These are phyloP conservation scores for Tragelaphus eurycerus DNA, from an alignment of 2,797 vertebrate species.

Conservation along the genomic window DNA sequence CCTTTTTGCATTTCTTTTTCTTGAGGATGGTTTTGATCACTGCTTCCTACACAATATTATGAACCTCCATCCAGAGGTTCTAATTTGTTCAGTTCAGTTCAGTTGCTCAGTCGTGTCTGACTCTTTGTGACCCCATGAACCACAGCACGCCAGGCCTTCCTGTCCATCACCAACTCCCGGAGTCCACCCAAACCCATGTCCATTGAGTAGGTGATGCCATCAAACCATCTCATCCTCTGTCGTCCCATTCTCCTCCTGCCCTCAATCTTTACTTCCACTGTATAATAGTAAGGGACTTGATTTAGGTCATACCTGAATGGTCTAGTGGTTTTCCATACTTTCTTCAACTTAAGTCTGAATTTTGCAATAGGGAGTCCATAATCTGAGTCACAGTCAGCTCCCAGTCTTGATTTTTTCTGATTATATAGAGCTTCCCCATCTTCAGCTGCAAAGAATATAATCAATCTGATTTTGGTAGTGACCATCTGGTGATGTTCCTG, in stretches of 20 bases:
- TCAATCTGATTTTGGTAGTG: not conserved
- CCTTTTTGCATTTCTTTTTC: not conserved
- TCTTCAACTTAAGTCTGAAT: not conserved
- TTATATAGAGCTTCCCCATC: not conserved
- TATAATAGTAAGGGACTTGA: not conserved
- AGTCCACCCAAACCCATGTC: too few species aligned
- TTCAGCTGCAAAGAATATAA: not conserved
- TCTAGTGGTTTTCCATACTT: not conserved
- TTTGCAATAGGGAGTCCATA: not conserved
- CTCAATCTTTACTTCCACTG: not conserved
- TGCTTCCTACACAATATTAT: not conserved
- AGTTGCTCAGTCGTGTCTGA: too few species aligned
- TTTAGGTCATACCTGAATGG: not conserved
- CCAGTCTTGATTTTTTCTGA: not conserved
- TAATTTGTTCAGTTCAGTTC: not conserved
- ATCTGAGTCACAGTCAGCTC: not conserved
- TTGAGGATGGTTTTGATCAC: not conserved
- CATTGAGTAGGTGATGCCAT: too few species aligned
- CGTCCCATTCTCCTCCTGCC: too few species aligned
- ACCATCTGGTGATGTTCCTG: not conserved
- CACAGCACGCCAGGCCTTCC: accelerated
- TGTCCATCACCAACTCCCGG: too few species aligned
- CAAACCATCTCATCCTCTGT: too few species aligned
- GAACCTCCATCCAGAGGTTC: not conserved
- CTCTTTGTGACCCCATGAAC: too few species aligned